Evolutionary conservation across 1,140 invertebrate species (phyloP), one percentile per base, ranked within the genome.

Genomic region (Ctenoplectra terminalis): DNA sequence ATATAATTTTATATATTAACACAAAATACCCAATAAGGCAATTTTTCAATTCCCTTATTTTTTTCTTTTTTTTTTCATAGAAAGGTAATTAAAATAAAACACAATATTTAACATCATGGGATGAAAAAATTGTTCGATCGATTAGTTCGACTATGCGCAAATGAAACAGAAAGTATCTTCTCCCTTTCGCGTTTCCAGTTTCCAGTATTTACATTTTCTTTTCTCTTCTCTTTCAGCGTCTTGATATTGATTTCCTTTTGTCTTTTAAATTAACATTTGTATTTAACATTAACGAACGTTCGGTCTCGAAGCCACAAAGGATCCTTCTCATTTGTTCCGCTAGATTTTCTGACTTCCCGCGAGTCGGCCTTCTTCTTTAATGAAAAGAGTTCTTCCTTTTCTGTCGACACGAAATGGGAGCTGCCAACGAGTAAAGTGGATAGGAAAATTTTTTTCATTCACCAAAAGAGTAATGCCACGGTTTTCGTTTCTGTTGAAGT

Each of bases 231-330:
- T 66, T 20, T 8, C 29, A 11, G 0, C 5, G n/a, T n/a, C n/a
- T 26, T 8, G 8, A 15, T 20, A 63, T 50, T 9, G 7, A 54
- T 15, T n/a, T 66, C 3, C 34, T 17, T 76, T 66, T 20, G 17
- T 40, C 46, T 31, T 54, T 13, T 6, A 26, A 66, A 76, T 76
- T 66, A 76, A 76, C 58, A 5, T 37, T 6, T 20, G 13, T 4
- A 3, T 37, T 48, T 34, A 66, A 66, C 72, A 52, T 75, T 64
- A 76, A 66, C 34, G 60, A 52, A 66, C 26, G 60, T 64, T 20
- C 13, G 29, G 23, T 31, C 11, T n/a, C n/a, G 17, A 52, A 43
- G 26, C 1, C 6, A 54, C 73, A 50, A 66, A 54, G 48, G 7
- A 31, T 76, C 23, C 17, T 29, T 29, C 26, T 54, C 60, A n/a